Conservation (phyloP, 1,140 invertebrate genomes). For the Platorchestia sp. region DNA sequence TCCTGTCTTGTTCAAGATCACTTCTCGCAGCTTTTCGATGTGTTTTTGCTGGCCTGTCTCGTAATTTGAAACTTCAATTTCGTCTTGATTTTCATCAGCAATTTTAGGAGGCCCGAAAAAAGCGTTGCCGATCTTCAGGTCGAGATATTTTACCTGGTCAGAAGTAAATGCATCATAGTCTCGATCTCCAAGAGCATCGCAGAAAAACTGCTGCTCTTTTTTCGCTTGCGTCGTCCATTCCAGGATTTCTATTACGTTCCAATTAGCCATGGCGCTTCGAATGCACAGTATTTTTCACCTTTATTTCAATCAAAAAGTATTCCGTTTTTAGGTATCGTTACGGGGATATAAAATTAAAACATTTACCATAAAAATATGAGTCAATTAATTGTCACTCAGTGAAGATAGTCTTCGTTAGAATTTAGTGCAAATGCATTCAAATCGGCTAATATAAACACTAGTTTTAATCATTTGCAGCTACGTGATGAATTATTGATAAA, state of each 20-base stretch:
- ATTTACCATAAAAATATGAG: too few species aligned
- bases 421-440: too few species aligned
- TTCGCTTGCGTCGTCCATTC: not conserved
- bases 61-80: not conserved
- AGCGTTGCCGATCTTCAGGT: conserved; percentile 2
- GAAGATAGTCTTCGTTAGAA: too few species aligned
- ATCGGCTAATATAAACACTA: too few species aligned
- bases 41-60: not conserved
- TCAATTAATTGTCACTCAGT: too few species aligned
- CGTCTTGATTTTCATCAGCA: not conserved
- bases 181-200: not conserved
- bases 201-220: not conserved
- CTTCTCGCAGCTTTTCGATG: not conserved
- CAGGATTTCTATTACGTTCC: not conserved
- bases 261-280: not conserved
- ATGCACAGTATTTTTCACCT: too few species aligned
- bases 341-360: too few species aligned
- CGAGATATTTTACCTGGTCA: not conserved
- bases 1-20: conserved; percentile 1
- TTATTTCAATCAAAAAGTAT: too few species aligned
- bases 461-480: too few species aligned
- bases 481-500: too few species aligned
- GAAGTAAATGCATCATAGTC: not conserved
- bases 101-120: not conserved
- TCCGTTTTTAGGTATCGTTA: too few species aligned